Evolutionary conservation across 2,797 vertebrate species (phyloP).

Genomic region (Avahi laniger): DNA sequence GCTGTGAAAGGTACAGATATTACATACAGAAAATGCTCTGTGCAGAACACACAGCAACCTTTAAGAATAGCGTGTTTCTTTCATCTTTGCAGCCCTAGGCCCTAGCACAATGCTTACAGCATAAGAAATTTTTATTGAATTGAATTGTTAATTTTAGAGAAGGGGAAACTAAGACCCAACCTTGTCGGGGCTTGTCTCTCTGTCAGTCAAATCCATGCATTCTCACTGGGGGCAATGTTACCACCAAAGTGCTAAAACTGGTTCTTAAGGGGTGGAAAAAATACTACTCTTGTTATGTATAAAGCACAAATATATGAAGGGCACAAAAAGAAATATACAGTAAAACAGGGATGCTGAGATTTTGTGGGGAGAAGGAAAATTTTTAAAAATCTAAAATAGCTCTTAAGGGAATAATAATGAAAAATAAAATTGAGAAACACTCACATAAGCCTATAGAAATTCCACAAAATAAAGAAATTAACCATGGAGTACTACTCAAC

Average conservation of each 20-base stretch:
- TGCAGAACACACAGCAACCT: background rate
- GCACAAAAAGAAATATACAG: background rate
- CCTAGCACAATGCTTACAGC: background rate
- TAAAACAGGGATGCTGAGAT: background rate
- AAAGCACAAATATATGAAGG: background rate
- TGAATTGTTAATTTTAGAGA: background rate
- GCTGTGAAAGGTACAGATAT: background rate
- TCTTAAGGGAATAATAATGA: background rate
- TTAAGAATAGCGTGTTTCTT: background rate
- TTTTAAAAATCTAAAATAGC: background rate
- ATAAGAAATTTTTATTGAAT: background rate
- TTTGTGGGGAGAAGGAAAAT: background rate
- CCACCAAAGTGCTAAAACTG: background rate
- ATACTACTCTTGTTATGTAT: background rate
- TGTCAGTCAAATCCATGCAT: background rate
- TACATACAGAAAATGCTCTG: background rate
- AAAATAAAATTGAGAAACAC: background rate
- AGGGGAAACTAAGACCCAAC: background rate
- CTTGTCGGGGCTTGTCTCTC: background rate
- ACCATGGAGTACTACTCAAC: background rate
- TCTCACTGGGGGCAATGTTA: background rate
- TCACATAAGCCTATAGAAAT: background rate
- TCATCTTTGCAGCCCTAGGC: background rate
- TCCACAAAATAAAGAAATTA: background rate
- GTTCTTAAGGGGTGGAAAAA: background rate